Evolutionary conservation across 1,140 invertebrate genomes (phyloP), one percentile per base, ranked within the genome.

Genomic region (Drosophila triauraria): DNA sequence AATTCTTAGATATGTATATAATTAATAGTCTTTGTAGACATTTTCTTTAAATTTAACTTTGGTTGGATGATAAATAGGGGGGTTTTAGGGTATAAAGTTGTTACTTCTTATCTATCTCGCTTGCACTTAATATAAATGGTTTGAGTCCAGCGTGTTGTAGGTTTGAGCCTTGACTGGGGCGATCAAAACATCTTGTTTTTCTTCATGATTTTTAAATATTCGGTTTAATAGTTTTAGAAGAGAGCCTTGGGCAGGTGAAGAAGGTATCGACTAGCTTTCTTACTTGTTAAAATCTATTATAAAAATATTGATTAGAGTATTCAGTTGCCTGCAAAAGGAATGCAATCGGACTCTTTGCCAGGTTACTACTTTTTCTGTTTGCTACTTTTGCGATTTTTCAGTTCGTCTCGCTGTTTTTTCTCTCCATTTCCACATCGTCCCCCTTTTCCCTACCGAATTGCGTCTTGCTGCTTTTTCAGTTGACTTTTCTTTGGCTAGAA

Each of bases 401-500:
- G 20, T 76, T 80, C 59, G 48, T 43, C 38, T 58, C 30, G 43
- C 65, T 30, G 42, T 70, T 44, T 72, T n/a, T 48, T 42, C 54
- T 27, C 47, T 78, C 42, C 32, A 46, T 74, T 47, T 48, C 44
- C 44, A 42, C 40, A 42, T 42, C 6, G 53, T 54, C 35, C 46
- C 62, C 25, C 2, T 35, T 47, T 65, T 30, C 35, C 48, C 44
- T n/a, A 30, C 5, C 10, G 42, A 48, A 68, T 53, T 61, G 46
- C 32, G 30, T 50, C 42, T 53, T 64, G 53, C 64, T 50, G 58
- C 42, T 68, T 77, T 69, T 61, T 17, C 59, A 38, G 68, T 67
- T 79, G 75, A 69, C 44, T 72, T 72, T 72, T 74, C 69, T 60
- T 74, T 60, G 46, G 69, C 67, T 44, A 50, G 74, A 69, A 80